phyloP scores from a whole-genome alignment of 2,797 vertebrate genomes.

The Takifugu ocellatus region DNA sequence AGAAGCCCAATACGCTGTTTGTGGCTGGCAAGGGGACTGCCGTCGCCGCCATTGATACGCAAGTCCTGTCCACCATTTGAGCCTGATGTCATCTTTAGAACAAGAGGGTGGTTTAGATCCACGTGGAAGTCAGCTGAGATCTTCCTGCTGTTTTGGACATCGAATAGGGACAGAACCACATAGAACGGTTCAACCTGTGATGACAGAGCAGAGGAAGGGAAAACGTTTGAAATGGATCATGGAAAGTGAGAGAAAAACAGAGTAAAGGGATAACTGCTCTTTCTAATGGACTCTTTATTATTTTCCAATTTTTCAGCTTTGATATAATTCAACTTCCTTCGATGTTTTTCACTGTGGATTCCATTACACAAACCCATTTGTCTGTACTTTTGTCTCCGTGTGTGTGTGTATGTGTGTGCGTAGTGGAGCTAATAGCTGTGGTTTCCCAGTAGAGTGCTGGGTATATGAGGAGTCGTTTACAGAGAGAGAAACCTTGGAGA shows the following conservation, averaged over 20 bases:
- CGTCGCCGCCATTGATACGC: constrained; percentile 72
- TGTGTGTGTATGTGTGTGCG: not conserved
- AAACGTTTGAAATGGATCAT: constrained; percentile 1
- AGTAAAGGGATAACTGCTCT: constrained; percentile 1
- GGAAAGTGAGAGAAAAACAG: not conserved
- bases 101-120: constrained; percentile 89
- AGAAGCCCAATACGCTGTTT: constrained; percentile 70
- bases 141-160: constrained; percentile 90
- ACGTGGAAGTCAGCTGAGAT: constrained; percentile 96
- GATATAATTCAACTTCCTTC: constrained; percentile 34
- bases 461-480: not conserved
- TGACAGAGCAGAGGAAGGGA: not conserved
- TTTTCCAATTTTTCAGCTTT: constrained; percentile 28
- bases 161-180: constrained; percentile 89
- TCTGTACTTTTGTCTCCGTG: not conserved
- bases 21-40: constrained; percentile 49
- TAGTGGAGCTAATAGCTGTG: constrained; percentile 37
- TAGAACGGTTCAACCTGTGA: constrained; percentile 94
- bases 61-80: constrained; percentile 7
- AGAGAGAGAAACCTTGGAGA: constrained; percentile 32
- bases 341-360: constrained; percentile 36
- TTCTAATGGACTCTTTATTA: constrained; percentile 27
- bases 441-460: constrained; percentile 38
- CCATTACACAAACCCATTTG: constrained; percentile 42
- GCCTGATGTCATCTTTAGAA: constrained; percentile 82